Evolutionary conservation across 2,888 invertebrate genomes (phyloP).

Genomic region (Caradrina kadenii): DNA sequence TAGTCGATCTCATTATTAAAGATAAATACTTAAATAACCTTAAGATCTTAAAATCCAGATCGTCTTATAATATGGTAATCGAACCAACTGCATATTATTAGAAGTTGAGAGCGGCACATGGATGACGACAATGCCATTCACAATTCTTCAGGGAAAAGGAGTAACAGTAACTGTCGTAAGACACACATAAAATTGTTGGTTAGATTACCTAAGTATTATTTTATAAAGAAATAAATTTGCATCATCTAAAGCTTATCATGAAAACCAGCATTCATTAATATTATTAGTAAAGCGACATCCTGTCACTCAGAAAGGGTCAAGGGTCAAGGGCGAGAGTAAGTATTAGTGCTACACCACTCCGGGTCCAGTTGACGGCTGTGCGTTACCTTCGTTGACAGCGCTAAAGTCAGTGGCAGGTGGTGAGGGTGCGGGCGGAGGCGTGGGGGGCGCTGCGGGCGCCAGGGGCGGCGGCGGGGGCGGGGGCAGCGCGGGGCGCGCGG

Average conservation of each 20-base stretch:
- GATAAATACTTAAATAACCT: conserved; percentile 2
- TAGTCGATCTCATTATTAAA: background rate
- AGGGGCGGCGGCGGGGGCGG: conserved; percentile 78
- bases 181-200: background rate
- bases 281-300: conserved; percentile 55
- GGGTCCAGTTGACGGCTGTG: conserved; percentile 81
- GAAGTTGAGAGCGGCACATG: background rate
- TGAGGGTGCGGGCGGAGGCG: conserved; percentile 66
- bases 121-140: background rate
- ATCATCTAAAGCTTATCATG: conserved; percentile 20
- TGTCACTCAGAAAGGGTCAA: conserved; percentile 16
- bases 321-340: background rate
- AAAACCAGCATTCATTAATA: conserved; percentile 31
- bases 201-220: conserved; percentile 12
- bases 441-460: conserved; percentile 46
- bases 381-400: conserved; percentile 89
- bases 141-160: background rate
- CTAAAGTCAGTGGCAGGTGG: conserved; percentile 80
- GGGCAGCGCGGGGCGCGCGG: conserved; percentile 78
- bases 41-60: background rate
- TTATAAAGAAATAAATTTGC: background rate
- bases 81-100: conserved; percentile 8
- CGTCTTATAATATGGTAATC: conserved; percentile 5
- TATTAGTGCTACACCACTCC: conserved; percentile 42
- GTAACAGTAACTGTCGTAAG: too few species aligned